Evolutionary conservation across 2,888 invertebrate species (phyloP).

Genomic region (Dastarcus helophoroides): DNA sequence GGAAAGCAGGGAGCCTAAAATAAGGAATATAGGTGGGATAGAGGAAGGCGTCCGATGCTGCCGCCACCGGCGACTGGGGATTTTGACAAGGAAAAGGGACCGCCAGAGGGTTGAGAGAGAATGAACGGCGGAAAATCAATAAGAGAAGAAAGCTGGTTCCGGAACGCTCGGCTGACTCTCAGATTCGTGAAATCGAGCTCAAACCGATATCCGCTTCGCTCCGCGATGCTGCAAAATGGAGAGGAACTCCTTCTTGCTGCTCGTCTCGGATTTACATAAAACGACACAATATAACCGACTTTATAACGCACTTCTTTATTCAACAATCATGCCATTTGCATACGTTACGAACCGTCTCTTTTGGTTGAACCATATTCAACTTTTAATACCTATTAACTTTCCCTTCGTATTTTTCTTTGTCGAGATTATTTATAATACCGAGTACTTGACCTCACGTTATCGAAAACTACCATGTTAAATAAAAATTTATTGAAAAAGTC

Average conservation of each 20-base stretch:
- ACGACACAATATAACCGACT: no score
- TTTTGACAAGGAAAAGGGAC: conserved; percentile 22
- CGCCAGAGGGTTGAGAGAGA: conserved; percentile 17
- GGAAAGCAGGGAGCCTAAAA: conserved; percentile 35
- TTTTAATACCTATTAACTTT: conserved; percentile 10
- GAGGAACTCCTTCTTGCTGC: conserved; percentile 33
- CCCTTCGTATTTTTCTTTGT: background rate
- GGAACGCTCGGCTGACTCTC: conserved; percentile 40
- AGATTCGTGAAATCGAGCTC: conserved; percentile 40
- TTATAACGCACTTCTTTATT: conserved; percentile 8
- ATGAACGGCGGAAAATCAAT: conserved; percentile 37
- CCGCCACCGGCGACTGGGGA: conserved; percentile 20
- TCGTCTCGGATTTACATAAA: conserved; percentile 32
- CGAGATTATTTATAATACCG: no score
- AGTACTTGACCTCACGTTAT: no score
- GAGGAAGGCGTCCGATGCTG: conserved; percentile 18
- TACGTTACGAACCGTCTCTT: conserved; percentile 9
- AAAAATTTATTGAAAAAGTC: no score
- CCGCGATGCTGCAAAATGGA: conserved; percentile 36
- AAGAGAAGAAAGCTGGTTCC: conserved; percentile 40
- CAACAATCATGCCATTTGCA: conserved; percentile 1
- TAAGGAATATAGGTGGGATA: conserved; percentile 25
- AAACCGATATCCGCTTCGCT: conserved; percentile 37
- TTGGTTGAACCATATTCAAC: conserved; percentile 11
- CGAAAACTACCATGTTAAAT: no score